Percentiles rank a stretch among this genome's conserved stretches.
Conservation (phyloP, 2,888 invertebrate genomes). For the Philhelius pedissequus region DNA sequence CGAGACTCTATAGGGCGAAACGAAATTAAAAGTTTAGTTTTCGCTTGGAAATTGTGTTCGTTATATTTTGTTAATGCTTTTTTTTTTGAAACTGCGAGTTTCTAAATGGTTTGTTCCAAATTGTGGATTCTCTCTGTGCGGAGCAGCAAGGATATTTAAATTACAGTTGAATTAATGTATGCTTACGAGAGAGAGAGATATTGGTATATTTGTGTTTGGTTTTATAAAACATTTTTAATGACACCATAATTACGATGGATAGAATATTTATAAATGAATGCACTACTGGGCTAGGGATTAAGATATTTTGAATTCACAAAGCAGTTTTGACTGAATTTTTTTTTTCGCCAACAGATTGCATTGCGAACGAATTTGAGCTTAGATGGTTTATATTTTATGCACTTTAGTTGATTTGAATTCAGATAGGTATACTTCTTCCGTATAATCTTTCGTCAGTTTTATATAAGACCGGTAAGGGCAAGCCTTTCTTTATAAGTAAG, state of each 20-base stretch:
- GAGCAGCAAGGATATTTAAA: neutral
- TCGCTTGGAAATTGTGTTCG: neutral
- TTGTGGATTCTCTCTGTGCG: neutral
- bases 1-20: neutral
- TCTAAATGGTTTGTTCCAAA: conserved; percentile 8
- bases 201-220: neutral
- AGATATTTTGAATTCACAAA: neutral
- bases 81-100: neutral
- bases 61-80: neutral
- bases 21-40: neutral
- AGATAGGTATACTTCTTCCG: no score
- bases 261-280: neutral
- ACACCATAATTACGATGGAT: neutral
- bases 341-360: neutral
- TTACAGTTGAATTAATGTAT: neutral
- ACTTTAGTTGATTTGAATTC: neutral
- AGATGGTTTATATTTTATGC: neutral
- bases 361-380: neutral
- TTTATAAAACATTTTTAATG: neutral
- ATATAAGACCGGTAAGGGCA: no score
- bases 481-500: no score
- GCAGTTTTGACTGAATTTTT: neutral
- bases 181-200: neutral
- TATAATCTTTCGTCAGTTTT: no score
- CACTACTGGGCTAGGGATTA: neutral